Evolutionary conservation across 2,113 vertebrate species (phyloP), one percentile per base, ranked within the genome.

Genomic region (Oreocharis arfaki): DNA sequence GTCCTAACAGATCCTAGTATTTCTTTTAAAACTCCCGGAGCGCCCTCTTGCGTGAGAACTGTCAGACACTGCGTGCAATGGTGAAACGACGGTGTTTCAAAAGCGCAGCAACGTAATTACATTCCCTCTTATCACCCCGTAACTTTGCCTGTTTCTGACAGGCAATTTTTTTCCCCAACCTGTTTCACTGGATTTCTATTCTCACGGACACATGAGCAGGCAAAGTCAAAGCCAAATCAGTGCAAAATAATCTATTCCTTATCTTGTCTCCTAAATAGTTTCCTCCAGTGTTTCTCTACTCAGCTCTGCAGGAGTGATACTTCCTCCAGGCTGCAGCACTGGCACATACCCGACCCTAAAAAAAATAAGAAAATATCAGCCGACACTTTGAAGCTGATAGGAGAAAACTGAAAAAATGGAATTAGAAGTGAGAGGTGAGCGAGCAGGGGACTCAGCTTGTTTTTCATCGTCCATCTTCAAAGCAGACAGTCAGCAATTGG

Each of bases 21-120:
- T 65, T 78, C 87, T 80, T 97, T 97, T 55, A 80, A 74, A 98
- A 95, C 83, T 97, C 94, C 95, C 86, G 87, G 95, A 96, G 97
- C 94, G 96, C 98, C 98, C 98, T 97, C 98, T 97, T 37, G 98
- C 96, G 98, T 95, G 64, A 4, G 20, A 73, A 63, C 14, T 3
- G 39, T 2, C 42, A 47, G 49, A 5, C 81, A 23, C 64, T 4
- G 32, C 2, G 1, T 0, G 39, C 47, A 8, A 18, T 0, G 18
- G 49, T 13, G 33, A 75, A 42, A 53, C 65, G 13, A 37, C 1
- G 24, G 14, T 23, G 23, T 13, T 79, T 24, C 46, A 10, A 6
- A 87, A 84, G 53, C 14, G 71, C 60, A 87, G 46, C 70, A 93
- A 37, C 39, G 13, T 77, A 89, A 89, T 90, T 80, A 55, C 78